phyloP scores from a whole-genome alignment of 2,888 invertebrate genomes.

The Cyrtodaria siliqua region DNA sequence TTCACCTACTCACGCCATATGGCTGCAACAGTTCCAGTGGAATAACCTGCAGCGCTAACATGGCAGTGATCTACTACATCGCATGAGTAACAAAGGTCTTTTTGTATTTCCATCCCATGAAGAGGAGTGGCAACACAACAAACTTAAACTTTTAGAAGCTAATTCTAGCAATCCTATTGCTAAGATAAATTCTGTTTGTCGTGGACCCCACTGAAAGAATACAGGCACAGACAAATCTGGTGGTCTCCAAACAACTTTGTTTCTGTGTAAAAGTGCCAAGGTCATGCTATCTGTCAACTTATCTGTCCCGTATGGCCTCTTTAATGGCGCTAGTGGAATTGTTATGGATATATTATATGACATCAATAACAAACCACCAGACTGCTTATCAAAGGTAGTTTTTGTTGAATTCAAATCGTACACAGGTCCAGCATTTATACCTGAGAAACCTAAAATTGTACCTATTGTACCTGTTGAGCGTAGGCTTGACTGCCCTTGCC shows the following conservation, averaged over 20 bases:
- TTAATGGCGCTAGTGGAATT: conserved; percentile 54
- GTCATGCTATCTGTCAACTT: conserved; percentile 59
- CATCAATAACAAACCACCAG: conserved; percentile 28
- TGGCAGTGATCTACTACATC: conserved; percentile 4
- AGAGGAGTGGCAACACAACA: conserved; percentile 55
- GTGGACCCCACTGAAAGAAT: too few species aligned
- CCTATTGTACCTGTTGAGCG: conserved; percentile 51
- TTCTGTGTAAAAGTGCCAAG: conserved; percentile 36
- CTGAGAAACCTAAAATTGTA: conserved; percentile 28
- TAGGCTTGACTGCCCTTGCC: conserved; percentile 46
- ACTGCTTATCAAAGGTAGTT: conserved; percentile 50
- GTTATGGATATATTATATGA: conserved; percentile 51
- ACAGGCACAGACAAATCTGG: conserved; percentile 36
- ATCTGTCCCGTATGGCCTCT: conserved; percentile 44
- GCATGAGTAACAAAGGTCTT: conserved; percentile 12
- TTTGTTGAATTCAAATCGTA: conserved; percentile 56
- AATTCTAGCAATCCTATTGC: conserved; percentile 42
- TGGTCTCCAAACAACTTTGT: conserved; percentile 34
- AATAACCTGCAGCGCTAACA: background rate
- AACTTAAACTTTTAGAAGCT: conserved; percentile 7
- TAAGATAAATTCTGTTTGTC: conserved; percentile 26
- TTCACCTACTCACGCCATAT: conserved; percentile 14
- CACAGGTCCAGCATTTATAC: conserved; percentile 38
- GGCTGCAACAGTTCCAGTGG: conserved; percentile 39
- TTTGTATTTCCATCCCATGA: conserved; percentile 38